Base-by-base conservation (phyloP, 2,113 vertebrate species). In the Leptodactylus fuscus region DNA sequence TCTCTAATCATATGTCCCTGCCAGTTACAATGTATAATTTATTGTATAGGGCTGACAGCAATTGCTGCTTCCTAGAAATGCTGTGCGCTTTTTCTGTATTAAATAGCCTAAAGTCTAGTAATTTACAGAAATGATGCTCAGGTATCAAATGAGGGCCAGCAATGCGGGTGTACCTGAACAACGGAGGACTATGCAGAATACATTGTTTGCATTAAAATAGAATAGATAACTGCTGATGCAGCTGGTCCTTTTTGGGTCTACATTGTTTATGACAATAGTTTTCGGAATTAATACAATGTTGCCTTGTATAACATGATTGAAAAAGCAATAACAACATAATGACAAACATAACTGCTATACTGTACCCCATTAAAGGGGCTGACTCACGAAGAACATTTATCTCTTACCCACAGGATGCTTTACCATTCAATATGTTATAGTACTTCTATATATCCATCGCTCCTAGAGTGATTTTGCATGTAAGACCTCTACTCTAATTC, bases 21-120 rank as follows among this genome's bases (percentile, higher is more conserved):
- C 48, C 83, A 85, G 46, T 80, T 85, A 71, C 62, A 55, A 80
- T 80, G 83, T 76, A 85, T 85, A 79, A 85, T 85, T 85, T 85
- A 85, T 85, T 85, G 65, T 53, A 85, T 58, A 85, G 75, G 69
- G 36, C 65, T 67, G 44, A 80, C 60, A 80, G 62, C 65, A 27
- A 55, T 51, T 41, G 18, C 70, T 41, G 60, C 55, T 79, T 29
- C 34, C 34, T 79, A 65, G 58, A 10, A 62, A 60, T 29, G 44
- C 58, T 20, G n/a, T 48, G 38, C n/a, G n/a, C 48, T 70, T 46
- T 85, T 34, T 62, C 1, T 12, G 44, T 55, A 22, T 55, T 53
- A 79, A 69, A 79, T 48, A 85, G 49, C 76, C 53, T 55, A 41
- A 75, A 69, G n/a, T 79, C 60, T 85, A 69, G 32, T 58, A 29